Percentiles rank a stretch among this genome's conserved stretches.
Conservation (phyloP, 1,140 invertebrate genomes). For the Centruroides vittatus region DNA sequence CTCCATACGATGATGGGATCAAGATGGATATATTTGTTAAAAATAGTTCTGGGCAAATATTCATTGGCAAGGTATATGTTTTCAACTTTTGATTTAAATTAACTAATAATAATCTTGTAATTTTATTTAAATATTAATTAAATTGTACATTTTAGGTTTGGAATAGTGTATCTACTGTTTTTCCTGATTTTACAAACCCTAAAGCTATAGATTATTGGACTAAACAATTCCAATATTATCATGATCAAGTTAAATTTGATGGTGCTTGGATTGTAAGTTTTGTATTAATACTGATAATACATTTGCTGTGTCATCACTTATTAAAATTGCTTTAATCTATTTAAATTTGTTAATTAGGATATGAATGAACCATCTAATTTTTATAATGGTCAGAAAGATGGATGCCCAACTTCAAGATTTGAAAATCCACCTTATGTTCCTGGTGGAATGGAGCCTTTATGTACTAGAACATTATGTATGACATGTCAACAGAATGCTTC, state of each 20-base stretch:
- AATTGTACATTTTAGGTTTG: constrained; percentile 14
- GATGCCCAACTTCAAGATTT: constrained; percentile 41
- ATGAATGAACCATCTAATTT: constrained; percentile 24
- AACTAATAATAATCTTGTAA: neutral
- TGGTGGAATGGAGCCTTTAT: constrained; percentile 35
- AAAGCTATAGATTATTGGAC: constrained; percentile 56
- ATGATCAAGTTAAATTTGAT: constrained; percentile 50
- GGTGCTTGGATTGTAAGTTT: constrained; percentile 53
- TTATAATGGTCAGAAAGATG: constrained; percentile 15
- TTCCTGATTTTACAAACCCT: constrained; percentile 74
- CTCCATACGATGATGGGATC: constrained; percentile 23
- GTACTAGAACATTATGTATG: constrained; percentile 66
- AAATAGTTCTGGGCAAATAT: constrained; percentile 11
- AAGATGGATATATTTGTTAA: constrained; percentile 24
- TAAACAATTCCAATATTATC: constrained; percentile 48
- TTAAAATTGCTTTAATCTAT: neutral
- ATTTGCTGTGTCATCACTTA: neutral
- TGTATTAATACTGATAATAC: neutral
- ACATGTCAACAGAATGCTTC: constrained; percentile 48
- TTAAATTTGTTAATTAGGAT: neutral
- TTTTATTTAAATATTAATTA: neutral
- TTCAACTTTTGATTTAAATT: neutral
- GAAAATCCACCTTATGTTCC: constrained; percentile 59
- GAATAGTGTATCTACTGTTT: constrained; percentile 33
- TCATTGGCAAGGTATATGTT: constrained; percentile 15